Evolutionary conservation across 2,797 vertebrate species (phyloP).

Genomic region (Betta splendens): DNA sequence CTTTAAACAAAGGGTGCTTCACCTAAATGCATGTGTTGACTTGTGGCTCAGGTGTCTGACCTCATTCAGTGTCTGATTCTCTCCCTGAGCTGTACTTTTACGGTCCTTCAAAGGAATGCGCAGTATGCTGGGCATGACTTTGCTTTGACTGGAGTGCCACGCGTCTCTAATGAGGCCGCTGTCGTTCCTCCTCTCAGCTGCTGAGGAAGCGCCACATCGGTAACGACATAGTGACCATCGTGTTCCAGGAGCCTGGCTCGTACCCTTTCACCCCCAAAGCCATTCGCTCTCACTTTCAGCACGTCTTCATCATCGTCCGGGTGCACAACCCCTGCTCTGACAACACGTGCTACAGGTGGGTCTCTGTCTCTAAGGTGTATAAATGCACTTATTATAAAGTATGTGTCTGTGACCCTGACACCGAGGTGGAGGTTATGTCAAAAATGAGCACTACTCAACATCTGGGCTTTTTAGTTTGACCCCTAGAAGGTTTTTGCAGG

Average conservation of each 20-base stretch:
- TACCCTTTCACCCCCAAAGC: slow-evolving; percentile 95
- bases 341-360: slow-evolving; percentile 93
- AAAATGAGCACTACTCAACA: slow-evolving; percentile 15
- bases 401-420: not conserved
- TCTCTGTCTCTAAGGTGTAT: not conserved
- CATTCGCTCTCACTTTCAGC: slow-evolving; percentile 96
- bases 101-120: not conserved
- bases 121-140: not conserved
- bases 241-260: slow-evolving; percentile 97
- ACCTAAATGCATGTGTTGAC: slow-evolving; percentile 13
- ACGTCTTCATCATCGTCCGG: slow-evolving; percentile 94
- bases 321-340: slow-evolving; percentile 93
- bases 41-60: slow-evolving; percentile 15
- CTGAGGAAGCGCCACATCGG: slow-evolving; percentile 97
- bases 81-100: not conserved
- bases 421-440: slow-evolving; percentile 17
- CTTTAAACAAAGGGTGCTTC: slow-evolving; percentile 3
- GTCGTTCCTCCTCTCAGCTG: slow-evolving; percentile 72
- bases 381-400: too few species aligned
- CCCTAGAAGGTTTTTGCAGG: slow-evolving; percentile 45
- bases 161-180: slow-evolving; percentile 11
- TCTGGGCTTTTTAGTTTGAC: slow-evolving; percentile 22
- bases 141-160: slow-evolving; percentile 5
- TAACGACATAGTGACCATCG: slow-evolving; percentile 98
- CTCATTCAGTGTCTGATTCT: slow-evolving; percentile 5